Conservation (phyloP, 1,140 invertebrate species). For the Mercenaria mercenaria region DNA sequence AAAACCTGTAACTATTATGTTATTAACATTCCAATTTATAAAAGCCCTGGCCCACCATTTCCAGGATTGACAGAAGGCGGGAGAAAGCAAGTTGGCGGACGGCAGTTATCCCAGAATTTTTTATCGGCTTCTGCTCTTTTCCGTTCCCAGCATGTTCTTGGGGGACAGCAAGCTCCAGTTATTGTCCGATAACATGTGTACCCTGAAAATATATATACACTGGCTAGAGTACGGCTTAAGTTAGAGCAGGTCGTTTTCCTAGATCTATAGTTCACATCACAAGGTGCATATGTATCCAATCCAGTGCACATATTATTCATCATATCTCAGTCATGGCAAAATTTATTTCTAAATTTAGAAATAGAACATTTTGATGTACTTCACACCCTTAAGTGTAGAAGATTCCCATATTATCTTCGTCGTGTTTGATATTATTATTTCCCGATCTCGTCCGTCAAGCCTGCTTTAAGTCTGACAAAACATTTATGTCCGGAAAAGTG, state of each 20-base stretch:
- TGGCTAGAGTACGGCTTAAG: not conserved
- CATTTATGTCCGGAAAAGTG: no score
- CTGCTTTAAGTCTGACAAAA: no score
- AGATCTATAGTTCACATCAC: not conserved
- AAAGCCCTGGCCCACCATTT: not conserved
- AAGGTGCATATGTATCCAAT: not conserved
- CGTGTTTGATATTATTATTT: no score
- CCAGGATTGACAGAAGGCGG: conserved; percentile 28
- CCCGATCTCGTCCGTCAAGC: no score
- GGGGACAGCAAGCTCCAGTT: conserved; percentile 48
- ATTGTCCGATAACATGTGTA: conserved; percentile 49
- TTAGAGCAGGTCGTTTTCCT: not conserved
- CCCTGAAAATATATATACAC: conserved; percentile 6
- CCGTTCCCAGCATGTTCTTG: conserved; percentile 26
- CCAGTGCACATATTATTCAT: not conserved
- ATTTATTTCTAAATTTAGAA: not conserved
- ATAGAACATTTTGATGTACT: not conserved
- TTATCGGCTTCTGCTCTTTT: not conserved
- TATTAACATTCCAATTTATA: no score
- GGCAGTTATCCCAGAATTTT: conserved; percentile 45
- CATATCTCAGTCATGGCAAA: not conserved
- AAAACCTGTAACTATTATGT: no score
- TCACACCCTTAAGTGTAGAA: not conserved
- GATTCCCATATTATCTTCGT: no score
- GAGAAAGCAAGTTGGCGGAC: conserved; percentile 12